Conservation (phyloP, 2,113 vertebrate genomes). For the Rhipidura dahli region DNA sequence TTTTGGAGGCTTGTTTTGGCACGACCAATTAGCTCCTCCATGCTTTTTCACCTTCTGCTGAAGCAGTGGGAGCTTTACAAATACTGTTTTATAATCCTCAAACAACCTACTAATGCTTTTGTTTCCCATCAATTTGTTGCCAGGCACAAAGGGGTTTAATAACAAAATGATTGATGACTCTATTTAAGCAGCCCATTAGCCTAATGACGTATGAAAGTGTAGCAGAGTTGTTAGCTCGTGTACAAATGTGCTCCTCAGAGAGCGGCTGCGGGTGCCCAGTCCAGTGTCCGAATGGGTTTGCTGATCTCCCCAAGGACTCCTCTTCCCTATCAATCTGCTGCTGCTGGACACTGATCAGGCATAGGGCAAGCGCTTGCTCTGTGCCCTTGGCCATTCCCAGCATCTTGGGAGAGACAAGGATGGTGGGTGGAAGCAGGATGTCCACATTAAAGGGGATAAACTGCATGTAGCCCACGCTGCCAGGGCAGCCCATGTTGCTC, state of each 20-base stretch:
- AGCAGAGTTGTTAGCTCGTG: neutral
- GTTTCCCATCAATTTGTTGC: constrained; percentile 20
- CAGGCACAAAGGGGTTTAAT: constrained; percentile 51
- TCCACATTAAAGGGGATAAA: neutral
- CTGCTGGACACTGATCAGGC: neutral
- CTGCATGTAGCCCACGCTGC: rapidly evolving
- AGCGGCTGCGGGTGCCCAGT: neutral
- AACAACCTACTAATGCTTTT: neutral
- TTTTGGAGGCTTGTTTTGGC: constrained; percentile 5
- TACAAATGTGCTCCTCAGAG: neutral
- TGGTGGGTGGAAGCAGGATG: neutral
- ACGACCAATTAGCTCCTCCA: constrained; percentile 8
- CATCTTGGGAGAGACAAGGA: neutral
- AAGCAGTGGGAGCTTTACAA: constrained; percentile 28
- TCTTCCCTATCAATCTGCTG: neutral
- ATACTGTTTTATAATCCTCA: constrained; percentile 13
- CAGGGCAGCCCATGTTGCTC: neutral
- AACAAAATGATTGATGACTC: constrained; percentile 56
- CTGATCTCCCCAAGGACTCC: neutral
- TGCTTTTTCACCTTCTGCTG: neutral
- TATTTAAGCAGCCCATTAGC: constrained; percentile 52
- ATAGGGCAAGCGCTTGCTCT: rapidly evolving
- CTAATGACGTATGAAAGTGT: constrained; percentile 40
- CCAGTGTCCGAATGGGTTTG: rapidly evolving
- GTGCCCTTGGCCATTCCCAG: rapidly evolving